Percentiles rank a stretch among this genome's conserved stretches.
phyloP scores from a whole-genome alignment of 2,797 vertebrate species.

The Sebastes umbrosus region DNA sequence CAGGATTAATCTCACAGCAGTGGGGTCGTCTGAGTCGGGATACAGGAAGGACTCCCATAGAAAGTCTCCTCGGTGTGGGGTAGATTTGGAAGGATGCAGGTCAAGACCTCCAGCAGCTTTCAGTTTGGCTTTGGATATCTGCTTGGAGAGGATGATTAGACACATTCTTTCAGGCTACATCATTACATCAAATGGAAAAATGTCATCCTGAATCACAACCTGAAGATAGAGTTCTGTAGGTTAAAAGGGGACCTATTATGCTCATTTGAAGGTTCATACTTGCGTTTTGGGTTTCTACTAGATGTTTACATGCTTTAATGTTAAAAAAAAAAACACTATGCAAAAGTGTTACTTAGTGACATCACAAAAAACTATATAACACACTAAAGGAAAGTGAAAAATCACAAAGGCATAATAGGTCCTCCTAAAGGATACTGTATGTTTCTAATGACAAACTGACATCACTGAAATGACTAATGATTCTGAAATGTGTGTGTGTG shows the following conservation, averaged over 20 bases:
- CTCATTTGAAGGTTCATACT: too few species aligned
- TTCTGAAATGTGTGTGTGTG: neutral
- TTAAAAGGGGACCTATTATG: neutral
- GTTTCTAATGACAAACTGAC: neutral
- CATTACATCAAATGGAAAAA: neutral
- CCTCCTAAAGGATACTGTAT: neutral
- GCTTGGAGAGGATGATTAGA: slow-evolving; percentile 16
- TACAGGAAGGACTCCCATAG: neutral
- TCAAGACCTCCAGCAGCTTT: slow-evolving; percentile 39
- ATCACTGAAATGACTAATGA: neutral
- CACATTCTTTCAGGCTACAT: neutral
- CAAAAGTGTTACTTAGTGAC: too few species aligned
- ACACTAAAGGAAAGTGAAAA: too few species aligned
- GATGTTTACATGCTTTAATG: too few species aligned
- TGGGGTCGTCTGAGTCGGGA: slow-evolving; percentile 18
- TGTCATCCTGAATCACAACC: neutral
- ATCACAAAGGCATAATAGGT: too few species aligned
- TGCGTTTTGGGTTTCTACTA: too few species aligned
- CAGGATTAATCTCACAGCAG: slow-evolving; percentile 36
- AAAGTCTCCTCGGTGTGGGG: neutral
- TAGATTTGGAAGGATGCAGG: slow-evolving; percentile 32
- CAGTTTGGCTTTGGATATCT: neutral
- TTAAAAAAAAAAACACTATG: too few species aligned
- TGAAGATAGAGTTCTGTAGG: neutral
- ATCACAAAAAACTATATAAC: too few species aligned